phyloP scores from a whole-genome alignment of 2,797 vertebrate genomes.

The Masticophis lateralis region DNA sequence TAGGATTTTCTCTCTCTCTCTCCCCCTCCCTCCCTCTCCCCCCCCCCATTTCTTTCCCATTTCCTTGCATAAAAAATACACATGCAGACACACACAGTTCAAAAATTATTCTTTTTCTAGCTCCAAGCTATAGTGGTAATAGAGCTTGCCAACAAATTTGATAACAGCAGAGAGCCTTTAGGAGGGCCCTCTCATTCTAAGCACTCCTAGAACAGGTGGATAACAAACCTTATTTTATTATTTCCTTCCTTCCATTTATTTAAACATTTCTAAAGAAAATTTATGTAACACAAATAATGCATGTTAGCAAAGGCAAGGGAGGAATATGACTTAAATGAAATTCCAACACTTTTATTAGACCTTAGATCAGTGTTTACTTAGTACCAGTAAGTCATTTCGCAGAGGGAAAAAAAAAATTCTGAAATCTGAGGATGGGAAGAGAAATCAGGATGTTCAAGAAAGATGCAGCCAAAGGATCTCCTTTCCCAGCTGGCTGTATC shows the following conservation, averaged over 20 bases:
- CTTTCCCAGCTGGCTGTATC: neutral
- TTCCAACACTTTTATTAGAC: neutral
- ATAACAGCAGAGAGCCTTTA: constrained; percentile 30
- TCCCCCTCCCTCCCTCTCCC: constrained; percentile 43
- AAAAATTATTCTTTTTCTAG: constrained; percentile 80
- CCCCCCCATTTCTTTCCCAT: constrained; percentile 68
- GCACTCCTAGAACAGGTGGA: neutral
- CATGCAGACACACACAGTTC: constrained; percentile 74
- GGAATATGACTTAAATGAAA: neutral
- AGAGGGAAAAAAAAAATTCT: neutral
- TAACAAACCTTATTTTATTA: neutral
- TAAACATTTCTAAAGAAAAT: constrained; percentile 1
- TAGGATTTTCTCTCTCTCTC: constrained; percentile 68
- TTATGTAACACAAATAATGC: neutral
- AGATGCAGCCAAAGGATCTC: neutral
- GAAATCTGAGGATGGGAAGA: neutral
- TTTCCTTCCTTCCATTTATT: neutral
- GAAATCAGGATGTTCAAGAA: neutral
- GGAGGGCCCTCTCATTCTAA: constrained; percentile 37
- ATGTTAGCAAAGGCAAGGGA: neutral
- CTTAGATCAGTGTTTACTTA: neutral
- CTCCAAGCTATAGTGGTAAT: constrained; percentile 73
- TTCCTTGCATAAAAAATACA: constrained; percentile 83
- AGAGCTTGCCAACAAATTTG: constrained; percentile 44
- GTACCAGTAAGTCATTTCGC: neutral